Evolutionary conservation across 2,113 vertebrate genomes (phyloP).

Genomic region (Gila orcuttii): DNA sequence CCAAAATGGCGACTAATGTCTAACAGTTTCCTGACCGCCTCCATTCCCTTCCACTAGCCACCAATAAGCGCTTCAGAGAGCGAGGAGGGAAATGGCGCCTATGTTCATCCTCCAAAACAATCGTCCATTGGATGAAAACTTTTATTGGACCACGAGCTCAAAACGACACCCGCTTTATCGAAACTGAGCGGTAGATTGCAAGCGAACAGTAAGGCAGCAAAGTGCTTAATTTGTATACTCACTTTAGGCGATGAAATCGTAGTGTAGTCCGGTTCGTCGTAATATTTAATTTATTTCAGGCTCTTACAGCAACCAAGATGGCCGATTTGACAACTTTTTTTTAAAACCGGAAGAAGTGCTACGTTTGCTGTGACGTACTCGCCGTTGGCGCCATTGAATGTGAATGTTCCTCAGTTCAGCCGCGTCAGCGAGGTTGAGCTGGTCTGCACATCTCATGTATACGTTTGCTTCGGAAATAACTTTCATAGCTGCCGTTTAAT

Average conservation of each 20-base stretch:
- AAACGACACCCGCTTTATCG: constrained; percentile 50
- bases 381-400: neutral
- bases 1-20: constrained; percentile 74
- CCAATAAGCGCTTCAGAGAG: constrained; percentile 84
- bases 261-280: constrained; percentile 73
- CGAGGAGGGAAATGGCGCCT: constrained; percentile 84
- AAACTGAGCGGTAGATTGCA: constrained; percentile 7
- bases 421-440: neutral
- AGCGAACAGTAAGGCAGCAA: neutral
- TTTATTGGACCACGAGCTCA: constrained; percentile 68
- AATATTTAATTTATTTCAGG: constrained; percentile 83
- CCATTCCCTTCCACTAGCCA: constrained; percentile 79
- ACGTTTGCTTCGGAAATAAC: neutral
- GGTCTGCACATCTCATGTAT: neutral
- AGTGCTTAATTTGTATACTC: constrained; percentile 65
- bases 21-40: constrained; percentile 70
- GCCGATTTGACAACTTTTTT: constrained; percentile 68
- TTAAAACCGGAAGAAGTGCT: constrained; percentile 74
- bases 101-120: constrained; percentile 84
- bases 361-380: constrained; percentile 48
- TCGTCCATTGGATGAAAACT: constrained; percentile 80
- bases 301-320: constrained; percentile 81
- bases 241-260: constrained; percentile 73
- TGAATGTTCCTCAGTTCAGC: neutral
- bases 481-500: neutral